These are phyloP conservation scores for Tachycineta bicolor DNA, from an alignment of 2,113 vertebrate species.

Conservation along the genomic window DNA sequence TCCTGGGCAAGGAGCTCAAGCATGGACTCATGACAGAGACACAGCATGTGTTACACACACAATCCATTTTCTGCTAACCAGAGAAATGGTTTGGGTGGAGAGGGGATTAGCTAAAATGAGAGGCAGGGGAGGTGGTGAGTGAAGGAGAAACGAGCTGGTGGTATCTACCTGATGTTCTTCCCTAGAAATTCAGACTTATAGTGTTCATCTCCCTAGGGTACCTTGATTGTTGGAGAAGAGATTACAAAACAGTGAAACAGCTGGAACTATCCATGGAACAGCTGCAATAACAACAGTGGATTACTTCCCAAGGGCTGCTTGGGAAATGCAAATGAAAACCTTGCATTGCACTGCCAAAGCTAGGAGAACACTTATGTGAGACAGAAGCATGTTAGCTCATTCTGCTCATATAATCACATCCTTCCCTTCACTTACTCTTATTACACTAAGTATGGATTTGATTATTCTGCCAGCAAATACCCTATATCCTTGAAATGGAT, in stretches of 20 bases:
- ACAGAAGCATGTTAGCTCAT: not conserved
- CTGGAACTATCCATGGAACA: not conserved
- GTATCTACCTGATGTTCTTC: not conserved
- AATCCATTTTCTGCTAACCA: not conserved
- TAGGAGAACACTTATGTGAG: not conserved
- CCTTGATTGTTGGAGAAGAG: not conserved
- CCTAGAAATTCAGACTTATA: not conserved
- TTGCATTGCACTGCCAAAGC: not conserved
- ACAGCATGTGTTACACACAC: not conserved
- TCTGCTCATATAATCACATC: not conserved
- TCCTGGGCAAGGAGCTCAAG: not conserved
- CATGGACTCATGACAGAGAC: not conserved
- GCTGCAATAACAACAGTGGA: not conserved
- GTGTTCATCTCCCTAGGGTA: not conserved
- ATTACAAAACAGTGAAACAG: not conserved
- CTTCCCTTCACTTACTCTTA: conserved; percentile 21
- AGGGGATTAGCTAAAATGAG: not conserved
- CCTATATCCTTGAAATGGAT: conserved; percentile 9
- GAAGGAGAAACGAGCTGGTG: not conserved
- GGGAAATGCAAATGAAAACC: not conserved
- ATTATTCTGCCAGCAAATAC: conserved; percentile 38
- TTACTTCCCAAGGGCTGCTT: not conserved
- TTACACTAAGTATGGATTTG: conserved; percentile 14
- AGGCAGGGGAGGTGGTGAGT: not conserved
- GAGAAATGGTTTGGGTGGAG: not conserved